phyloP scores from a whole-genome alignment of 2,888 invertebrate species.

The Cryptops parisi region DNA sequence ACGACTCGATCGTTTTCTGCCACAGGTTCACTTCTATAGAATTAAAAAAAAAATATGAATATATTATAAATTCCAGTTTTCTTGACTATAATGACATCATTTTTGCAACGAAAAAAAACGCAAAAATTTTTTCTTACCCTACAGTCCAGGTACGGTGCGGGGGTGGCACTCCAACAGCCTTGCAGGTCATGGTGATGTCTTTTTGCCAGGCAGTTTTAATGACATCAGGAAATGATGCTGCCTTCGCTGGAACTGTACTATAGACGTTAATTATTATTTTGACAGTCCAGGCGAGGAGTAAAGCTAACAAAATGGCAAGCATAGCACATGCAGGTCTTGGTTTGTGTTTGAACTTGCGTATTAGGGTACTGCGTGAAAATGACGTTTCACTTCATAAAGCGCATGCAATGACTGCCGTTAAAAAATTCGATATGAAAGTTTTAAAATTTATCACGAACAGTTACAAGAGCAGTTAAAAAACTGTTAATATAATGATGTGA shows the following conservation, averaged over 20 bases:
- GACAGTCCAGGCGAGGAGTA: neutral
- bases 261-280: neutral
- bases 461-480: too few relatives aligned
- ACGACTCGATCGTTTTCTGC: neutral
- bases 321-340: too few relatives aligned
- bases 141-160: neutral
- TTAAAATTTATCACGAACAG: too few relatives aligned
- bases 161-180: neutral
- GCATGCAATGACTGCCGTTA: too few relatives aligned
- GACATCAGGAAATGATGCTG: neutral
- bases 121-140: neutral
- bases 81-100: neutral
- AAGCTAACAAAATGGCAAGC: too few relatives aligned
- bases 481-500: too few relatives aligned
- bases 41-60: neutral
- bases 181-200: neutral
- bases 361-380: too few relatives aligned
- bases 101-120: neutral
- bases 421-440: too few relatives aligned
- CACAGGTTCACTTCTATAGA: neutral
- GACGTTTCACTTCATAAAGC: too few relatives aligned
- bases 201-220: neutral
- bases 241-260: conserved; percentile 4
- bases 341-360: too few relatives aligned
- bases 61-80: neutral